These are phyloP conservation scores for Drosophila grimshawi DNA, from an alignment of 1,140 invertebrate genomes.

Conservation along the genomic window DNA sequence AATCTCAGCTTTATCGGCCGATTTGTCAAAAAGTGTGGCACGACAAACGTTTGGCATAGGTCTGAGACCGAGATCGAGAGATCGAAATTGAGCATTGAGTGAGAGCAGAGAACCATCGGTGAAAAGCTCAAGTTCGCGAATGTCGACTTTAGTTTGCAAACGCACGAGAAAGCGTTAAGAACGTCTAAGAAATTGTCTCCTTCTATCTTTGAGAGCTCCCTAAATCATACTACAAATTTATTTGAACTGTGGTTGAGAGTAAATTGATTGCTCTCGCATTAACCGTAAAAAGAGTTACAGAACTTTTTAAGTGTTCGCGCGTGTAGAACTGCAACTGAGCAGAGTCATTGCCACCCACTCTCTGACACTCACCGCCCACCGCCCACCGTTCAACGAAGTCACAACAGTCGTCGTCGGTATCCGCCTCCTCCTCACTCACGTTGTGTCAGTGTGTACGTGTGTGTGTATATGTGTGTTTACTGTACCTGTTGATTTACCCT, in stretches of 20 bases:
- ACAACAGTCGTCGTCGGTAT: slow-evolving; percentile 41
- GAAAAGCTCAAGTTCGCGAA: slow-evolving; percentile 23
- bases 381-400: slow-evolving; percentile 44
- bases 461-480: slow-evolving; percentile 17
- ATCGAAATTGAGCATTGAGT: slow-evolving; percentile 26
- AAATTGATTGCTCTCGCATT: slow-evolving; percentile 21
- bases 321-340: slow-evolving; percentile 30
- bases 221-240: not conserved
- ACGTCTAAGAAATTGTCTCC: not conserved
- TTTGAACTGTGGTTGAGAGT: not conserved
- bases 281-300: not conserved
- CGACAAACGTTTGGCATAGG: slow-evolving; percentile 44
- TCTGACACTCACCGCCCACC: slow-evolving; percentile 7
- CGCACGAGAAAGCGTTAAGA: slow-evolving; percentile 41
- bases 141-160: slow-evolving; percentile 55
- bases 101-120: slow-evolving; percentile 26
- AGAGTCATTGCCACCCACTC: slow-evolving; percentile 21
- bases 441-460: slow-evolving; percentile 3
- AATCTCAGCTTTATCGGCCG: slow-evolving; percentile 75
- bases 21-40: slow-evolving; percentile 80
- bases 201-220: not conserved
- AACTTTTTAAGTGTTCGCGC: slow-evolving; percentile 27
- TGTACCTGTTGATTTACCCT: slow-evolving; percentile 76
- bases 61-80: slow-evolving; percentile 25
- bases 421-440: not conserved